phyloP scores from a whole-genome alignment of 1,140 invertebrate genomes.

The Calosoma granatense region DNA sequence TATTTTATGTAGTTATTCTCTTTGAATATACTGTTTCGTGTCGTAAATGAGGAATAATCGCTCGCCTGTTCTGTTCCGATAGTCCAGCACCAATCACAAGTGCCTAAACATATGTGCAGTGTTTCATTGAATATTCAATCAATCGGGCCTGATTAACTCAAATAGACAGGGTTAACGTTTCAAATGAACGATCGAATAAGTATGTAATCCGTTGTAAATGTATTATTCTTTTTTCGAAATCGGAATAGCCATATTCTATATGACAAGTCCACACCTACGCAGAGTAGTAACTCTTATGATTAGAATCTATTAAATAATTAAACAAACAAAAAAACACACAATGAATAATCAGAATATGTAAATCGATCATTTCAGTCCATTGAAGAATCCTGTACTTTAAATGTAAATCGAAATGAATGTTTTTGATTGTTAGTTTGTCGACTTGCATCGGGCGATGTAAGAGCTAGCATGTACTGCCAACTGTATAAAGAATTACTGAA shows the following conservation, averaged over 20 bases:
- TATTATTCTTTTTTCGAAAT: background rate
- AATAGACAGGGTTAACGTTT: background rate
- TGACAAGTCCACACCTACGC: background rate
- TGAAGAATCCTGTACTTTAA: background rate
- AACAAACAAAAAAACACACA: too few relatives aligned
- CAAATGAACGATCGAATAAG: background rate
- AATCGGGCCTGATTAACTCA: slow-evolving; percentile 1
- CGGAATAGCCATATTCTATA: background rate
- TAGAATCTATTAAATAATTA: too few relatives aligned
- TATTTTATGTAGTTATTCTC: slow-evolving; percentile 3
- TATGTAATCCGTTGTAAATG: background rate
- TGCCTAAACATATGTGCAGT: slow-evolving; percentile 3
- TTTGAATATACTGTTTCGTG: background rate
- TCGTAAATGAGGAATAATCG: background rate
- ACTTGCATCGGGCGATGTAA: slow-evolving; percentile 13
- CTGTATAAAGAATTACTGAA: slow-evolving; percentile 11
- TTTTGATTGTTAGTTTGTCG: slow-evolving; percentile 10
- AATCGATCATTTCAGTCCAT: background rate
- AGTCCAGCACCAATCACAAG: background rate
- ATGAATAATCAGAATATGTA: too few relatives aligned
- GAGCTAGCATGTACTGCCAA: slow-evolving; percentile 13
- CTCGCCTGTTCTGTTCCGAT: background rate
- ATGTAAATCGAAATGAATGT: slow-evolving; percentile 8
- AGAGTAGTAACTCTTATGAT: slow-evolving; percentile 5
- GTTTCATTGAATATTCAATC: background rate